Conservation (phyloP, 2,888 invertebrate species). For the Prosapia bicincta region DNA sequence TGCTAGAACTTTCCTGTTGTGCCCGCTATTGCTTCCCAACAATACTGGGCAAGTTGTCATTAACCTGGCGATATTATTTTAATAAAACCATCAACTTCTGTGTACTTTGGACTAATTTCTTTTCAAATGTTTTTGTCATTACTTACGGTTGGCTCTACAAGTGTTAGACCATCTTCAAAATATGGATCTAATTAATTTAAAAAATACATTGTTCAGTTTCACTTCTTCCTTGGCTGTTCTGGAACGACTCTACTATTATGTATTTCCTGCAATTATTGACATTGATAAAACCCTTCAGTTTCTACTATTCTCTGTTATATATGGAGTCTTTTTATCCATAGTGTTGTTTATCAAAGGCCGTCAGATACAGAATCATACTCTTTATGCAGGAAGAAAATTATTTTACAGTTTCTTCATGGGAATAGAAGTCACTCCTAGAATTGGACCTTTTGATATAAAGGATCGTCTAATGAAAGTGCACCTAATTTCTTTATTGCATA, state of each 20-base stretch:
- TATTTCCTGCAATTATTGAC: slow-evolving; percentile 43
- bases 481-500: slow-evolving; percentile 50
- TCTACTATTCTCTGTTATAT: slow-evolving; percentile 54
- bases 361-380: slow-evolving; percentile 55
- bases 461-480: slow-evolving; percentile 55
- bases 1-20: too few relatives aligned
- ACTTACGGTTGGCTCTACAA: slow-evolving; percentile 28
- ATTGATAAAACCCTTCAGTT: slow-evolving; percentile 57
- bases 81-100: slow-evolving; percentile 16
- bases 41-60: slow-evolving; percentile 11
- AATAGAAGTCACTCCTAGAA: slow-evolving; percentile 65
- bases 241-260: slow-evolving; percentile 29
- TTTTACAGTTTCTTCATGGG: slow-evolving; percentile 75
- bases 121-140: slow-evolving; percentile 27
- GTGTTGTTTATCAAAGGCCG: slow-evolving; percentile 57
- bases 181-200: not conserved
- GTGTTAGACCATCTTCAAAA: not conserved
- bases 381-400: slow-evolving; percentile 57
- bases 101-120: slow-evolving; percentile 24
- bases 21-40: slow-evolving; percentile 17
- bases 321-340: slow-evolving; percentile 56
- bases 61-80: slow-evolving; percentile 26
- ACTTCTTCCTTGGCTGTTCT: slow-evolving; percentile 25
- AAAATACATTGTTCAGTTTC: slow-evolving; percentile 17
- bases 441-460: slow-evolving; percentile 63